A percentile compares a stretch with the other conserved stretches of the same genome.
Conservation (phyloP, 2,797 vertebrate species). For the Sebastes goodei region DNA sequence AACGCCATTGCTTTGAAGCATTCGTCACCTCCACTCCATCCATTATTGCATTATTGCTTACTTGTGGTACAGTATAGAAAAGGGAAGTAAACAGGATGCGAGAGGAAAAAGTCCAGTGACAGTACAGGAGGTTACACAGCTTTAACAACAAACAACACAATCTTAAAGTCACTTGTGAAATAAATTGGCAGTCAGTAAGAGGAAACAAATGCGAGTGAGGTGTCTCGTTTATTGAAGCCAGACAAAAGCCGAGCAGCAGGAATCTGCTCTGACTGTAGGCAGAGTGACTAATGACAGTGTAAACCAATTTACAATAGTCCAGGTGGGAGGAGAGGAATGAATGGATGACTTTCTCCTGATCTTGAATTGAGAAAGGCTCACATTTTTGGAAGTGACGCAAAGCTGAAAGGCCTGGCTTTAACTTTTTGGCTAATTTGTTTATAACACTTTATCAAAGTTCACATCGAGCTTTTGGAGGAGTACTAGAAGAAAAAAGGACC, state of each 20-base stretch:
- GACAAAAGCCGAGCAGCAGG: constrained; percentile 21
- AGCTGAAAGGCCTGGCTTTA: constrained; percentile 11
- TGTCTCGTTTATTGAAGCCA: constrained; percentile 1
- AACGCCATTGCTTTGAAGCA: neutral
- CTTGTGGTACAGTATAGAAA: neutral
- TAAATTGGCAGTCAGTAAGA: neutral
- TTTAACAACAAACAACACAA: neutral
- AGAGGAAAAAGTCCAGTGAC: neutral
- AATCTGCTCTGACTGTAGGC: constrained; percentile 21
- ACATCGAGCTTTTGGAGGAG: neutral
- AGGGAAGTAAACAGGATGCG: neutral
- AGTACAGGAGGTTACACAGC: neutral
- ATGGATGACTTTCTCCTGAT: constrained; percentile 15
- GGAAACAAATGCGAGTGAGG: neutral
- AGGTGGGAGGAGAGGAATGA: constrained; percentile 21
- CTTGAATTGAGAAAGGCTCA: constrained; percentile 6
- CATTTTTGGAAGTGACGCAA: neutral
- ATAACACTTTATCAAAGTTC: neutral
- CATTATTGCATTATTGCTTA: neutral
- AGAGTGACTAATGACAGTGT: constrained; percentile 26
- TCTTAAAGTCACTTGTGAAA: neutral
- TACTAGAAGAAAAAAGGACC: neutral
- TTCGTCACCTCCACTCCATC: neutral
- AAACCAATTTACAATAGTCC: constrained; percentile 15
- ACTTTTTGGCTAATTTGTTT: neutral